Evolutionary conservation across 2,113 vertebrate species (phyloP), one percentile per base, ranked within the genome.

Genomic region (Brachirus orientalis): DNA sequence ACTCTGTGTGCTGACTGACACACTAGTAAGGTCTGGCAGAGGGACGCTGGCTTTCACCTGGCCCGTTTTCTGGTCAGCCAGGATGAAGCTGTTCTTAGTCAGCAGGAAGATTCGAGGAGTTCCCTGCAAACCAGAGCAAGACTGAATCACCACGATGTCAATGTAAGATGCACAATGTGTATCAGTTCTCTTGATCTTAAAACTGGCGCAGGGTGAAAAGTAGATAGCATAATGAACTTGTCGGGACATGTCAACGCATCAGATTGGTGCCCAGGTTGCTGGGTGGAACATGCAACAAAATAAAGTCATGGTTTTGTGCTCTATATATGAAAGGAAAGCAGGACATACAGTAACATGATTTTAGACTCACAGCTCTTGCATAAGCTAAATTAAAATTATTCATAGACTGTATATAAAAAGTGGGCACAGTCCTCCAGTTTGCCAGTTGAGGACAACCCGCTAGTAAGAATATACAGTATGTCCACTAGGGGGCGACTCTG

Each of bases 11-110:
- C 98, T 99, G 91, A 98, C 96, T 0, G 96, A 98, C 18, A 99
- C 94, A 22, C 98, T 98, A 45, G 91, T 92, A 59, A 99, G 93
- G 64, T 99, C 98, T 3, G 92, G 93, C 79, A 99, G 88, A 0
- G 96, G 95, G 47, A 99, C 94, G 55, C 95, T 96, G 20, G 94
- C 94, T 83, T 99, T 99, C 77, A 99, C 94, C 63, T 97, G 95
- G 13, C 98, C 97, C 0, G 96, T 97, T 83, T 99, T 99, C 81
- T 97, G 96, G 89, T 99, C 98, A 3, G 96, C 97, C 70, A 99
- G 94, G 38, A 99, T 90, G 16, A 98, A 91, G 0, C 93, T 96
- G 58, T 94, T 98, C 86, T 97, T 98, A n/a, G 98, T 98, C 84
- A 99, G 82, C 69, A 99, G 92, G 92, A 99, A 97, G 86, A 99